A percentile compares a stretch with the other conserved stretches of the same genome.
Conservation (phyloP, 2,113 vertebrate genomes). For the Proteles cristata region DNA sequence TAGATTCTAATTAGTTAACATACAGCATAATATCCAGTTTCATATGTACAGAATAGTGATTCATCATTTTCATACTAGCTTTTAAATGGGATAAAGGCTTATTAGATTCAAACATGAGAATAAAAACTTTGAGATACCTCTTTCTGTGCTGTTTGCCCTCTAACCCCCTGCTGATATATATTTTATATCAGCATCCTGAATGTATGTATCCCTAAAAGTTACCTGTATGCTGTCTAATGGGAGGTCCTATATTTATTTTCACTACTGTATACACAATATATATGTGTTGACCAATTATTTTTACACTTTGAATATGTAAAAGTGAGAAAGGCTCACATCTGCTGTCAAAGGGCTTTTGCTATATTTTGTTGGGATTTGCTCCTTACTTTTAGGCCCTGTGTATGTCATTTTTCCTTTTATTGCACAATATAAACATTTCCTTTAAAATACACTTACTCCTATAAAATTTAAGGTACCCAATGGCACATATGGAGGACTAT, state of each 20-base stretch:
- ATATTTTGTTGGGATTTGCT: background rate
- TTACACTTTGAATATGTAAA: background rate
- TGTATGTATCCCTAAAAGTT: background rate
- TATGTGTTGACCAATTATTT: background rate
- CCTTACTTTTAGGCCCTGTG: background rate
- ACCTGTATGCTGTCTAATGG: background rate
- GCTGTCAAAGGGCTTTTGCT: background rate
- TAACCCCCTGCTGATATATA: background rate
- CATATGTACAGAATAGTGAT: background rate
- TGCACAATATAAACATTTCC: background rate
- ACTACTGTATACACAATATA: background rate
- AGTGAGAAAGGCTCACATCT: background rate
- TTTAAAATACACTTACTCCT: background rate
- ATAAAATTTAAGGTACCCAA: background rate
- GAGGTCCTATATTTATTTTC: background rate
- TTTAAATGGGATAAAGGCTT: background rate
- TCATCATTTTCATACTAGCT: background rate
- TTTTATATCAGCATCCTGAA: background rate
- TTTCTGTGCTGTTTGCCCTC: background rate
- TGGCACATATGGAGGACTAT: too few relatives aligned
- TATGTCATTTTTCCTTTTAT: background rate
- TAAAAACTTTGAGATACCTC: background rate
- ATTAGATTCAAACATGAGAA: background rate
- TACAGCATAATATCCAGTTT: background rate
- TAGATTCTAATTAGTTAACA: background rate